A percentile compares a stretch with the other conserved stretches of the same genome.
Evolutionary conservation across 1,140 invertebrate genomes (phyloP).

Genomic region (Anoplophora glabripennis): DNA sequence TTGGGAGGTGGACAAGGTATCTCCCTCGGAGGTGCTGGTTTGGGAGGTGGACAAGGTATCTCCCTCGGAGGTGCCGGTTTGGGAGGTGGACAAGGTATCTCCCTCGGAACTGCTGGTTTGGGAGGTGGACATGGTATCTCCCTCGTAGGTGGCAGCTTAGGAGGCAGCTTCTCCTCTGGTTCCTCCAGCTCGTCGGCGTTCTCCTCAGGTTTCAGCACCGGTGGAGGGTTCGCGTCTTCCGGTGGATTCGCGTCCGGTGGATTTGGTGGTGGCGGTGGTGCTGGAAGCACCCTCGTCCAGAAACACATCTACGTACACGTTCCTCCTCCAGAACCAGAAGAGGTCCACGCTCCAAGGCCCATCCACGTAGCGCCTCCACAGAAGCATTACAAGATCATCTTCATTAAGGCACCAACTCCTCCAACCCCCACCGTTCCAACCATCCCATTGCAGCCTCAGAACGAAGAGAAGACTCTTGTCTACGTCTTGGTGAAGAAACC

Average conservation of each 20-base stretch:
- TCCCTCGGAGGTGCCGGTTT: conserved; percentile 6
- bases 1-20: too few relatives aligned
- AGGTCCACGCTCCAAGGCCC: conserved; percentile 57
- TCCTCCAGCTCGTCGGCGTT: conserved; percentile 4
- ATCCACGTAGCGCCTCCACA: conserved; percentile 60
- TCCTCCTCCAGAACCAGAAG: conserved; percentile 69
- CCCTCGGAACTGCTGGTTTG: background rate
- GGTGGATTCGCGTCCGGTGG: conserved; percentile 20
- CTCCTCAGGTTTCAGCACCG: conserved; percentile 29
- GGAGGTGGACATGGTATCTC: conserved; percentile 13
- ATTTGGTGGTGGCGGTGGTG: conserved; percentile 14
- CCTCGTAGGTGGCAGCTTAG: conserved; percentile 1
- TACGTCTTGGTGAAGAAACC: conserved; percentile 85
- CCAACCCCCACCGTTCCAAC: conserved; percentile 72
- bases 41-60: background rate
- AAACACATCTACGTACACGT: conserved; percentile 75
- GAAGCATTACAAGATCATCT: conserved; percentile 87
- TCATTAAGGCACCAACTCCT: conserved; percentile 81
- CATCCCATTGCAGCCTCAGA: conserved; percentile 60
- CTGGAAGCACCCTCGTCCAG: conserved; percentile 52
- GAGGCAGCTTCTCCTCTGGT: conserved; percentile 10
- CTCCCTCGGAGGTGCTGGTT: too few relatives aligned
- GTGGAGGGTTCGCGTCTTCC: conserved; percentile 28
- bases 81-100: background rate
- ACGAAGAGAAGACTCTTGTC: conserved; percentile 85